Evolutionary conservation across 2,888 invertebrate genomes (phyloP).

Genomic region (Eledona agricola): DNA sequence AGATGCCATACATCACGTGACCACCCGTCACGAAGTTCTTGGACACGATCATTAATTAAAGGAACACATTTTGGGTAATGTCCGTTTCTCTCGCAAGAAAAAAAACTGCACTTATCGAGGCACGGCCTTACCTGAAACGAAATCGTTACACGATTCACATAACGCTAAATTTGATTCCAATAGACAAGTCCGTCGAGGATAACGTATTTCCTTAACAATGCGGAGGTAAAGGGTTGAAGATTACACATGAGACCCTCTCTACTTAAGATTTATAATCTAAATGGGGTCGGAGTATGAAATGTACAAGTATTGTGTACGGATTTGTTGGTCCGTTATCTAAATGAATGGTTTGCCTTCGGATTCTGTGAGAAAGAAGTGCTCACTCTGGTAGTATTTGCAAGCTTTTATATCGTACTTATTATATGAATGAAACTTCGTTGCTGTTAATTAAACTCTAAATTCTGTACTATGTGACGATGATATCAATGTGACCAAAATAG

Average conservation of each 20-base stretch:
- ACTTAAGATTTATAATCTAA: conserved; percentile 54
- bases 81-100: conserved; percentile 41
- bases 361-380: conserved; percentile 33
- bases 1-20: conserved; percentile 61
- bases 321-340: conserved; percentile 49
- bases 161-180: conserved; percentile 55
- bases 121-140: conserved; percentile 46
- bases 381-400: too few relatives aligned
- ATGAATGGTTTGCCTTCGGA: conserved; percentile 41
- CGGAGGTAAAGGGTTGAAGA: conserved; percentile 49
- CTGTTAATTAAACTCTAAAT: too few relatives aligned
- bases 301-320: conserved; percentile 47
- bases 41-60: conserved; percentile 57
- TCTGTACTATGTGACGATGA: too few relatives aligned
- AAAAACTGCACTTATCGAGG: conserved; percentile 37
- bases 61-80: conserved; percentile 42
- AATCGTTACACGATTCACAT: conserved; percentile 50
- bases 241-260: conserved; percentile 49
- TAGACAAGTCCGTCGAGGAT: conserved; percentile 52
- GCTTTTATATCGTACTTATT: too few relatives aligned
- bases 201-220: conserved; percentile 53
- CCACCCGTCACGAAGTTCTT: conserved; percentile 57
- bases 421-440: too few relatives aligned
- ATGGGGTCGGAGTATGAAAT: conserved; percentile 48
- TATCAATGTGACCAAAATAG: too few relatives aligned